phyloP scores from a whole-genome alignment of 1,140 invertebrate genomes.

The Tetragnatha versicolor region DNA sequence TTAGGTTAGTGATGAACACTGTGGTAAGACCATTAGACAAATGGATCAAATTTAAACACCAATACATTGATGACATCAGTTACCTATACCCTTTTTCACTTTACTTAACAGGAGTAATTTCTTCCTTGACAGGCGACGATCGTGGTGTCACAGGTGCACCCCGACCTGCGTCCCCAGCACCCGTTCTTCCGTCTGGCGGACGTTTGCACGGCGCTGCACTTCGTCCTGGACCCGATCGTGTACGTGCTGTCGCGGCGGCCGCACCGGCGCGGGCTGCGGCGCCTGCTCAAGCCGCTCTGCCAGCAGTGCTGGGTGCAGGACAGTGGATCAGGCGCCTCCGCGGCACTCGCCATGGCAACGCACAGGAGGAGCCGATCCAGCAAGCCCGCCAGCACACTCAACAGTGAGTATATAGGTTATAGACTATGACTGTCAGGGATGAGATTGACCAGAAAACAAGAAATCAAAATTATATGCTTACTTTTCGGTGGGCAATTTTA shows the following conservation, averaged over 20 bases:
- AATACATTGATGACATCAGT: no score
- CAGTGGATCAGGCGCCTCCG: slow-evolving; percentile 5
- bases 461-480: no score
- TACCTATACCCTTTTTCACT: no score
- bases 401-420: slow-evolving; percentile 21
- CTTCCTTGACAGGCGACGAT: slow-evolving; percentile 71
- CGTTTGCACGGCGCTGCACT: slow-evolving; percentile 79
- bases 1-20: neutral
- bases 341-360: slow-evolving; percentile 28
- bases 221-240: slow-evolving; percentile 81
- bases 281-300: slow-evolving; percentile 57
- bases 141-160: slow-evolving; percentile 69
- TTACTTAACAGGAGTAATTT: no score
- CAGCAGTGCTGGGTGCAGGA: slow-evolving; percentile 45
- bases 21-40: no score
- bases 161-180: slow-evolving; percentile 58
- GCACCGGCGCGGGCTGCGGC: slow-evolving; percentile 52
- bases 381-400: neutral
- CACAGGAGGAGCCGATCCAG: neutral
- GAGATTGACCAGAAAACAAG: no score
- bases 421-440: no score
- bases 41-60: no score
- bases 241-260: slow-evolving; percentile 71
- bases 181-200: slow-evolving; percentile 72
- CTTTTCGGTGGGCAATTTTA: no score